A percentile compares a stretch with the other conserved stretches of the same genome.
Conservation (phyloP, 2,113 vertebrate species). For the Oreochromis spilurus region DNA sequence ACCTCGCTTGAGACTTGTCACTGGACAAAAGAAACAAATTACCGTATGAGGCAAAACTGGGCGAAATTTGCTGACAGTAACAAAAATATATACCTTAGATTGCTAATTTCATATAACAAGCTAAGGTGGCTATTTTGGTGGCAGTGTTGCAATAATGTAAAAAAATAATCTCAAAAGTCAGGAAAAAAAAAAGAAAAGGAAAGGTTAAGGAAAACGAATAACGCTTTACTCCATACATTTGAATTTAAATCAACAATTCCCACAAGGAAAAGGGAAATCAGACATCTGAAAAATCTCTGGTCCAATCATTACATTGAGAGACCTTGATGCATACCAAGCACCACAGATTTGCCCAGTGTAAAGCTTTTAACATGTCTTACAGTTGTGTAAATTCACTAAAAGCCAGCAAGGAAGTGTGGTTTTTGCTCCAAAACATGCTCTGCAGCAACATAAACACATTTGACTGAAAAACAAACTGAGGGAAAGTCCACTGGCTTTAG, state of each 20-base stretch:
- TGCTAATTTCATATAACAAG: too few species aligned
- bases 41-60: neutral
- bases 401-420: neutral
- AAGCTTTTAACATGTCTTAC: neutral
- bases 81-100: neutral
- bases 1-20: constrained; percentile 51
- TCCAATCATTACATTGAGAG: neutral
- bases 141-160: neutral
- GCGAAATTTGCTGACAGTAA: constrained; percentile 54
- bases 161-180: neutral
- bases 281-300: neutral
- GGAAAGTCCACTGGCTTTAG: constrained; percentile 14
- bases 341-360: neutral
- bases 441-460: neutral
- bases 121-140: constrained; percentile 21
- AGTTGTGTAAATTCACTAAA: neutral
- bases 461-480: constrained; percentile 2
- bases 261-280: neutral
- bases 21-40: constrained; percentile 57
- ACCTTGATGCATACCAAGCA: neutral
- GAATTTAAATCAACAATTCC: neutral
- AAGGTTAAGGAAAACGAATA: neutral
- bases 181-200: neutral
- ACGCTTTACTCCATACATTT: neutral
- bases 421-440: neutral